Percentiles rank a stretch among this genome's conserved stretches.
phyloP scores from a whole-genome alignment of 2,113 vertebrate species.

The Nipponia nippon region DNA sequence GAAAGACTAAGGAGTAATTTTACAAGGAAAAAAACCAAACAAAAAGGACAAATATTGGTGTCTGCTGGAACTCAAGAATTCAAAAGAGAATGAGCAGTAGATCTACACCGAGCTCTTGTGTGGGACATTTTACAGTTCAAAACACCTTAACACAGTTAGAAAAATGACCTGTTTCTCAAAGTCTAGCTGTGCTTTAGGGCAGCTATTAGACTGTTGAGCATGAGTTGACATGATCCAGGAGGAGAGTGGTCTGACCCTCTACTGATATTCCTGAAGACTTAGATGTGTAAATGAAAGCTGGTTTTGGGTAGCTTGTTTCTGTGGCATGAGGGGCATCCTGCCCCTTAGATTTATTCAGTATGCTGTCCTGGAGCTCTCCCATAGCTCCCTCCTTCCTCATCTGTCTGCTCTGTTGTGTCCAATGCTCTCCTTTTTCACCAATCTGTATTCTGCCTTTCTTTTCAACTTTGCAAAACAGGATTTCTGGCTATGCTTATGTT shows the following conservation, averaged over 20 bases:
- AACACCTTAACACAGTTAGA: neutral
- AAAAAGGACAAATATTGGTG: neutral
- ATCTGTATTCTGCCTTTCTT: neutral
- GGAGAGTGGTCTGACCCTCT: neutral
- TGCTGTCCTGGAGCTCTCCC: neutral
- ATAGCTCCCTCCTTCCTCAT: neutral
- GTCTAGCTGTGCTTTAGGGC: neutral
- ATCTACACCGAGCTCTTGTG: neutral
- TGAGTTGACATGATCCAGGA: neutral
- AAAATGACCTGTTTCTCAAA: neutral
- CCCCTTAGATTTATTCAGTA: neutral
- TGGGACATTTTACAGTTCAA: neutral
- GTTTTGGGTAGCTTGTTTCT: neutral
- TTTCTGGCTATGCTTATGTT: neutral
- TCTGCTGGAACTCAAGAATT: neutral
- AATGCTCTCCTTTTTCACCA: neutral
- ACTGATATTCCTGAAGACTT: neutral
- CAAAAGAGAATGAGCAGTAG: neutral
- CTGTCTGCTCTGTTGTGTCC: neutral
- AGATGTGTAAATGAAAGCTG: neutral
- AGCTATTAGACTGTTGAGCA: neutral
- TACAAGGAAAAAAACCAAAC: neutral
- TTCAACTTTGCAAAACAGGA: neutral
- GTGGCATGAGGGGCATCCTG: neutral
- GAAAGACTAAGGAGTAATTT: neutral